Evolutionary conservation across 2,113 vertebrate species (phyloP).

Genomic region (Alces alces): DNA sequence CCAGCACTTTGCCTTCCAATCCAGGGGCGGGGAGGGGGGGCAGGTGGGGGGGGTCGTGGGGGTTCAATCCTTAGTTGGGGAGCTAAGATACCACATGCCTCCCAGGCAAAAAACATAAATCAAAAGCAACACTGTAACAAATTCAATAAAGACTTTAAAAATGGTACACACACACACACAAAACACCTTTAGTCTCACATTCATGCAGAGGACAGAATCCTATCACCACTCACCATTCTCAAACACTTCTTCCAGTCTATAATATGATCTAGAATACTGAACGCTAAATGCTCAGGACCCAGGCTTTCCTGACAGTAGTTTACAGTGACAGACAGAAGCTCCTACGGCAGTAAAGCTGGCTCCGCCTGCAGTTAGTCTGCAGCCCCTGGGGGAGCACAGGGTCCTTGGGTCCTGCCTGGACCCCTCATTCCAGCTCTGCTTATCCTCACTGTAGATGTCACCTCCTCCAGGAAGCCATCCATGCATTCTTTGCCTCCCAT

Average conservation of each 20-base stretch:
- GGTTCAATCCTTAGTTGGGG: not conserved
- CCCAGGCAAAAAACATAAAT: not conserved
- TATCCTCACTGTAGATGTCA: too few species aligned
- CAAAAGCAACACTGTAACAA: not conserved
- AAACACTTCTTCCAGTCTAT: not conserved
- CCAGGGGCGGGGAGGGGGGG: rapidly evolving
- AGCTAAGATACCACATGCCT: not conserved
- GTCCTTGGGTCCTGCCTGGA: not conserved
- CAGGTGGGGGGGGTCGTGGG: rapidly evolving
- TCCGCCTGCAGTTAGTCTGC: not conserved
- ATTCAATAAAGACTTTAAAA: not conserved
- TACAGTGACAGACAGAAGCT: not conserved
- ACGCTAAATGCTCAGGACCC: not conserved
- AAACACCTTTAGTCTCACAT: not conserved
- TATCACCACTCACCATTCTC: not conserved
- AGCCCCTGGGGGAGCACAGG: not conserved
- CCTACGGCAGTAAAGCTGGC: not conserved
- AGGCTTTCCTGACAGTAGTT: not conserved
- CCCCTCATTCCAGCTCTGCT: not conserved
- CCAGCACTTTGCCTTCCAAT: not conserved
- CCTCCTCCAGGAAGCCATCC: not conserved
- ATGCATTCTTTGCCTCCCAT: too few species aligned
- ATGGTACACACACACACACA: not conserved
- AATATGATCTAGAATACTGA: not conserved
- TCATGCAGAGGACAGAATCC: not conserved